Base-by-base conservation (phyloP, 2,888 invertebrate genomes). In the Drosophila rubida region DNA sequence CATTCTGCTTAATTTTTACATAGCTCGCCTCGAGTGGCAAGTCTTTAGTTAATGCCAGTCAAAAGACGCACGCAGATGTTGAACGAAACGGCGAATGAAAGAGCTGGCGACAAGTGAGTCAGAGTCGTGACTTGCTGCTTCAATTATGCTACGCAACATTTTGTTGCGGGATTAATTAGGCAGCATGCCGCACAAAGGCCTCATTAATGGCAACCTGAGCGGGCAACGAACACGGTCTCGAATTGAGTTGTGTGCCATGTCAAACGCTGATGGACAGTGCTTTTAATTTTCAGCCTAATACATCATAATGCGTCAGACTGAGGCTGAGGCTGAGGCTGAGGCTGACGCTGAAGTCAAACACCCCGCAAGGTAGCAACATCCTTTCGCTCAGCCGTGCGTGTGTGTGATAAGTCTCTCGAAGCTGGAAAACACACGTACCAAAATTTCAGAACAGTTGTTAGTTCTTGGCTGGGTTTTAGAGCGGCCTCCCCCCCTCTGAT, bases 261-360 rank as follows among this genome's bases (percentile, higher is more conserved):
- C 80, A 80, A 75, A 78, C 62, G 60, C 64, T 75, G 75, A 70
- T 51, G 77, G 64, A 73, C 74, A 71, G 75, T 72, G 78, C 85
- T 89, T 90, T 90, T 89, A 85, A 90, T 89, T 90, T 90, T 85
- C 80, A 85, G 80, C 78, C 88, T 88, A 90, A 90, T 90, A 88
- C 89, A 90, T 90, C 90, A 90, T 89, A 90, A 90, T 82, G 82
- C 86, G 65, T 69, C 69, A 58, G 63, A 44, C 62, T 48, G 51
- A 55, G 69, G 48, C 54, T 42, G n/a, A 58, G 63, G 46, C 62
- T 48, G 51, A 55, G 69, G 48, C 54, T 42, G n/a, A 58, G 63
- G 46, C 62, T 48, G 51, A 55, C 66, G 48, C 54, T 42, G 25
- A 67, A 82, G 75, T 80, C 80, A 84, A 69, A 69, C 66, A 65